Conservation (phyloP, 2,888 invertebrate species). For the Tetheella fluctuosa region DNA sequence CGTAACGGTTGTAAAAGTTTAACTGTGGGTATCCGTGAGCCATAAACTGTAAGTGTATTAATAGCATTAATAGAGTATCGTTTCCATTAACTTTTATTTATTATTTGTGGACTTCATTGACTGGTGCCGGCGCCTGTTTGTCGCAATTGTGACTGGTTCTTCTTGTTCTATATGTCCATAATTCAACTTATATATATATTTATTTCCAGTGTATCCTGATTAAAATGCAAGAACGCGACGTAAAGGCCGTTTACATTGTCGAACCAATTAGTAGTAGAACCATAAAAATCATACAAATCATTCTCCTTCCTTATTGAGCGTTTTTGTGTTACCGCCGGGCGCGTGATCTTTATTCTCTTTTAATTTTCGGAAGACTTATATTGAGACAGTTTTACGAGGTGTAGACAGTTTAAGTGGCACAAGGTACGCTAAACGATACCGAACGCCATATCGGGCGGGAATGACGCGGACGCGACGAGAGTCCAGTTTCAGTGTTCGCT, state of each 20-base stretch:
- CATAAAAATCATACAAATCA: slow-evolving; percentile 77
- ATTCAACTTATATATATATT: slow-evolving; percentile 68
- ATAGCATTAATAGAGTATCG: no score
- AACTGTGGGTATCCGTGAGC: slow-evolving; percentile 35
- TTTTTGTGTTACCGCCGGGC: slow-evolving; percentile 51
- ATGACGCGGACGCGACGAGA: slow-evolving; percentile 25
- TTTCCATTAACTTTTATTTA: slow-evolving; percentile 73
- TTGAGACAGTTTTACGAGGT: slow-evolving; percentile 73
- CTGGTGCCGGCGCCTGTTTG: slow-evolving; percentile 74
- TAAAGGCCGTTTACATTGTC: slow-evolving; percentile 75
- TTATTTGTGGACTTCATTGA: slow-evolving; percentile 76
- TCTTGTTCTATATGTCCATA: slow-evolving; percentile 77
- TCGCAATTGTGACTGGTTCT: slow-evolving; percentile 81
- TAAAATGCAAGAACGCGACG: slow-evolving; percentile 74
- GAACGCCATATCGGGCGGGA: slow-evolving; percentile 57
- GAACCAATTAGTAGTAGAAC: slow-evolving; percentile 73
- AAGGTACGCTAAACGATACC: slow-evolving; percentile 49
- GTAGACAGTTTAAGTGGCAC: slow-evolving; percentile 66
- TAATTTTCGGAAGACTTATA: slow-evolving; percentile 64
- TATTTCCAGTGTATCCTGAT: slow-evolving; percentile 73
- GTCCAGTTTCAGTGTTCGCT: slow-evolving; percentile 33
- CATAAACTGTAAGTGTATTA: slow-evolving; percentile 52
- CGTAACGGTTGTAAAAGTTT: slow-evolving; percentile 41
- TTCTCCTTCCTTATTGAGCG: slow-evolving; percentile 68
- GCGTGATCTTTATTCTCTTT: slow-evolving; percentile 59